Conservation (phyloP, 37 sponge, comb jelly and placozoan species). For the Agelas oroides region DNA sequence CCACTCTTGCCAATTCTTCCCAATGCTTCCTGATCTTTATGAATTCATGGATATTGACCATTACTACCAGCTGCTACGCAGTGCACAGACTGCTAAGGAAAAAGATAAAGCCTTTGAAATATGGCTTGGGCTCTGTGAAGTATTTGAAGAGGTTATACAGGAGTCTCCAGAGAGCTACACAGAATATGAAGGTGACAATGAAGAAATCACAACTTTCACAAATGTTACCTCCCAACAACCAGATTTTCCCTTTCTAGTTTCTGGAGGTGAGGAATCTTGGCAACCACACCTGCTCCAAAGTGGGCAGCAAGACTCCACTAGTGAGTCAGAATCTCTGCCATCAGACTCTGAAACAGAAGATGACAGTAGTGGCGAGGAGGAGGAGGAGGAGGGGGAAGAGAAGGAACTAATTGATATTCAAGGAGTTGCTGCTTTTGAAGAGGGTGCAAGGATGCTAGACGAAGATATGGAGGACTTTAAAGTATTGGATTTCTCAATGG, state of each 20-base stretch:
- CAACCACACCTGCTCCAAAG: not conserved
- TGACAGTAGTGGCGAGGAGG: not conserved
- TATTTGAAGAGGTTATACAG: not conserved
- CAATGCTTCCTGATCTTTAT: not conserved
- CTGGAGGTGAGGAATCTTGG: too few species aligned
- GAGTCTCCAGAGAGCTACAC: not conserved
- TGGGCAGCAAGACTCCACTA: not conserved
- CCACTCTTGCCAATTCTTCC: not conserved
- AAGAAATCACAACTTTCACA: too few species aligned
- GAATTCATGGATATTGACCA: not conserved
- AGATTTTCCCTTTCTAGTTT: too few species aligned
- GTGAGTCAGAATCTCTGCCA: not conserved
- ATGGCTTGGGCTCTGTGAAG: constrained; percentile 39
- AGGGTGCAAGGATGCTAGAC: constrained; percentile 36
- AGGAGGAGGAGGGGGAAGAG: constrained; percentile 13
- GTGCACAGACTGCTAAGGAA: constrained; percentile 13
- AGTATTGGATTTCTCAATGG: not conserved
- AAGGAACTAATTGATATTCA: constrained; percentile 48
- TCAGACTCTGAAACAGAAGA: too few species aligned
- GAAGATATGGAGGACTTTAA: constrained; percentile 15
- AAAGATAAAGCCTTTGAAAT: constrained; percentile 11
- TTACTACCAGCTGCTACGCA: not conserved
- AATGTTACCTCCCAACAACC: too few species aligned
- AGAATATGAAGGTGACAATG: not conserved
- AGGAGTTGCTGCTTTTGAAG: constrained; percentile 65